phyloP scores from a whole-genome alignment of 2,888 invertebrate species.

The Trachelus iudaicus region DNA sequence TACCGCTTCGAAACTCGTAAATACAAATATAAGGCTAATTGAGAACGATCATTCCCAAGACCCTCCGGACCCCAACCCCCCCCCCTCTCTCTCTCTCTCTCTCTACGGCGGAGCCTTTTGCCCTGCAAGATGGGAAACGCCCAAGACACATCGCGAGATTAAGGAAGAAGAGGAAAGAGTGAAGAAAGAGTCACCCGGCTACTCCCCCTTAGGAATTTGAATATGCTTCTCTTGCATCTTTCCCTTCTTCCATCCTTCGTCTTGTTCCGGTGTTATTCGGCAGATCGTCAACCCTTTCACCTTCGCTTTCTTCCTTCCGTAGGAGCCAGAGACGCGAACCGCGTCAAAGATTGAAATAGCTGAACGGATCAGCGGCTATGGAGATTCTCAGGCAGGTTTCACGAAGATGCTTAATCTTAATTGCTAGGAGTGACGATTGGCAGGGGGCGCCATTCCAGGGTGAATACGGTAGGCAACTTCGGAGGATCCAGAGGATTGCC shows the following conservation, averaged over 20 bases:
- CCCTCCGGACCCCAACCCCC: background rate
- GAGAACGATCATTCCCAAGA: slow-evolving; percentile 36
- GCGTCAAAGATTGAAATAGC: background rate
- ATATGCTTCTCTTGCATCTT: background rate
- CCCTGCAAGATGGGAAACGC: background rate
- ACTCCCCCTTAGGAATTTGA: background rate
- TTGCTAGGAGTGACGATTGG: background rate
- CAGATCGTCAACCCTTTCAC: background rate
- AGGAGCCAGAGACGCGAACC: background rate
- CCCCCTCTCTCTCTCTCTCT: too few relatives aligned
- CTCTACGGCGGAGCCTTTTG: background rate
- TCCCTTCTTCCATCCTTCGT: background rate
- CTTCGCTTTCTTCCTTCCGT: too few relatives aligned
- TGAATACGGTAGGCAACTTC: background rate
- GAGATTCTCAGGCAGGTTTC: background rate
- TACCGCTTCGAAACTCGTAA: slow-evolving; percentile 27
- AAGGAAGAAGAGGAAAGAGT: background rate
- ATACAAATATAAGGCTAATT: slow-evolving; percentile 48
- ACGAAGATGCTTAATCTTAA: background rate
- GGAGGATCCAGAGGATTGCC: background rate
- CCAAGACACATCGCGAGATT: background rate
- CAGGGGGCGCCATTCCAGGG: background rate
- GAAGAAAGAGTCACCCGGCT: background rate
- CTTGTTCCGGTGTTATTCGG: background rate
- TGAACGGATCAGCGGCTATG: background rate